Conservation (phyloP, 2,888 invertebrate species). For the Eristalis tenax region DNA sequence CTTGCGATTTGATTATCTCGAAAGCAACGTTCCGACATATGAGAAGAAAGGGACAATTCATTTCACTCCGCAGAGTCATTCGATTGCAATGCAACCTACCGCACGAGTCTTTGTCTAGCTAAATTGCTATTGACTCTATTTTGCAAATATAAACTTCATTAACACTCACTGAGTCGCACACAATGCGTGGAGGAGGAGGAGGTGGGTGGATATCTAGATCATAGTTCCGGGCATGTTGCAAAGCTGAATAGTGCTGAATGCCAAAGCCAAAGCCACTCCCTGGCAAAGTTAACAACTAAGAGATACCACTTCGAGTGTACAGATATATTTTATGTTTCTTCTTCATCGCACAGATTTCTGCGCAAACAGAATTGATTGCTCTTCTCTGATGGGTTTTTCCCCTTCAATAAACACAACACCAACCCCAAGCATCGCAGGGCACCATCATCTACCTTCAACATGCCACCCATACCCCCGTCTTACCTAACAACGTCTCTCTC, state of each 20-base stretch:
- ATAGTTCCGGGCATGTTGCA: neutral
- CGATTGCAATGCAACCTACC: neutral
- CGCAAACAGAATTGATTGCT: constrained; percentile 71
- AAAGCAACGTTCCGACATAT: neutral
- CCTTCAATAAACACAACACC: constrained; percentile 69
- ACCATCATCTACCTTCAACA: constrained; percentile 1
- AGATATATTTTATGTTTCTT: constrained; percentile 61
- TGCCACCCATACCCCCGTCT: neutral
- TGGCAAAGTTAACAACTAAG: constrained; percentile 21
- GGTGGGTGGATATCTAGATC: neutral
- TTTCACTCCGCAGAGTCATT: neutral
- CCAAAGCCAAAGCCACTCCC: neutral
- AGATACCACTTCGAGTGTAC: neutral
- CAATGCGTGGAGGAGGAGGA: neutral
- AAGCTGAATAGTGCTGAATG: constrained; percentile 30
- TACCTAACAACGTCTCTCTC: constrained; percentile 30
- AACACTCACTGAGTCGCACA: constrained; percentile 30
- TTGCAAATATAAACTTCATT: constrained; percentile 67
- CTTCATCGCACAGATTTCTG: constrained; percentile 69
- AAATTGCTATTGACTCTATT: constrained; percentile 64
- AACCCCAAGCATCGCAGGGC: constrained; percentile 39
- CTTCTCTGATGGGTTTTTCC: constrained; percentile 69
- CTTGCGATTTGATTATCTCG: neutral
- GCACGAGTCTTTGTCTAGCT: constrained; percentile 18
- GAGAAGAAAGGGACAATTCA: neutral